Percentiles rank a stretch among this genome's conserved stretches.
Conservation (phyloP, 2,888 invertebrate species). For the Strigamia maritima region DNA sequence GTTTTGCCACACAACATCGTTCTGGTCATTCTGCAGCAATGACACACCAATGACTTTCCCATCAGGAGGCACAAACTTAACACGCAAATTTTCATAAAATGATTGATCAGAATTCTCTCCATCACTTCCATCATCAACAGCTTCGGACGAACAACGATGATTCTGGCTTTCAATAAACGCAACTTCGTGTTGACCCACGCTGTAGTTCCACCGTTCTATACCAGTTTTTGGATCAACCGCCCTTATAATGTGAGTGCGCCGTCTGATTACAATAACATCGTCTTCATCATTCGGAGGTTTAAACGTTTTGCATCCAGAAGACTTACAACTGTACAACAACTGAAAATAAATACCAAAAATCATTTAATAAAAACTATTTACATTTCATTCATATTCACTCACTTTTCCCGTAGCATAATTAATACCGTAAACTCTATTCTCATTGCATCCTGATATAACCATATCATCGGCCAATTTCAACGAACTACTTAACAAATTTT, state of each 20-base stretch:
- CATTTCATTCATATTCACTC: conserved; percentile 38
- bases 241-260: conserved; percentile 81
- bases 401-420: conserved; percentile 66
- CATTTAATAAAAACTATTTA: neutral
- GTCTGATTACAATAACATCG: conserved; percentile 71
- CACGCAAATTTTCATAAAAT: neutral
- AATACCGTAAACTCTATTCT: conserved; percentile 81
- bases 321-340: conserved; percentile 25
- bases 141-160: conserved; percentile 39
- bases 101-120: neutral
- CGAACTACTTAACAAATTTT: conserved; percentile 74
- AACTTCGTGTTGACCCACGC: conserved; percentile 83
- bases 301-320: conserved; percentile 18
- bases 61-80: conserved; percentile 58
- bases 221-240: conserved; percentile 85
- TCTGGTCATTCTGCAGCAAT: conserved; percentile 60
- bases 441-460: conserved; percentile 68
- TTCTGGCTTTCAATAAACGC: conserved; percentile 45
- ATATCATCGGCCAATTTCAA: conserved; percentile 62
- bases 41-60: conserved; percentile 68
- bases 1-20: conserved; percentile 67
- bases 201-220: conserved; percentile 92
- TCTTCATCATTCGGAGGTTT: conserved; percentile 46
- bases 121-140: conserved; percentile 19
- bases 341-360: neutral